Evolutionary conservation across 2,797 vertebrate species (phyloP).

Genomic region (Acropternis orthonyx): DNA sequence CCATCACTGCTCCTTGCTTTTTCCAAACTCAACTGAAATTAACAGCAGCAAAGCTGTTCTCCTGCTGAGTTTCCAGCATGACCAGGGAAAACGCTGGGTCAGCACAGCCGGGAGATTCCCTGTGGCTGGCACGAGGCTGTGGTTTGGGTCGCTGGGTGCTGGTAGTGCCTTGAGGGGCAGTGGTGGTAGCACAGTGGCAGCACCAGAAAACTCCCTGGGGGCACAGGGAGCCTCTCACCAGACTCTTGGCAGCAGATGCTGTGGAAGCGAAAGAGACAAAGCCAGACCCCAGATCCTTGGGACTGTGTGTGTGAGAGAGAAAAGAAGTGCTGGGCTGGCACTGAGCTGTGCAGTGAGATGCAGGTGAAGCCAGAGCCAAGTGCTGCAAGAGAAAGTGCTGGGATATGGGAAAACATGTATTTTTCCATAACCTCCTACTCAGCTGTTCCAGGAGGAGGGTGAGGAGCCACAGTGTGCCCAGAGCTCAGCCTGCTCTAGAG

Average conservation of each 20-base stretch:
- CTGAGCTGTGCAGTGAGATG: accelerated
- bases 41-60: not conserved
- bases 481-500: not conserved
- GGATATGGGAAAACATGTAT: not conserved
- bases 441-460: not conserved
- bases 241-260: not conserved
- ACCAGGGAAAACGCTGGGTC: not conserved
- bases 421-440: not conserved
- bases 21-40: accelerated
- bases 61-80: not conserved
- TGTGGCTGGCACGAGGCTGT: accelerated
- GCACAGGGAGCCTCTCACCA: not conserved
- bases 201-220: not conserved
- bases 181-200: accelerated
- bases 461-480: not conserved
- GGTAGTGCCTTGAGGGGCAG: accelerated
- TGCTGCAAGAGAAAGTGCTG: not conserved
- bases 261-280: accelerated
- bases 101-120: not conserved
- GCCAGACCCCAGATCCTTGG: accelerated
- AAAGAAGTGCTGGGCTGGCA: accelerated
- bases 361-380: not conserved
- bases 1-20: too few species aligned
- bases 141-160: not conserved
- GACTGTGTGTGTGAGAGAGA: accelerated